A percentile compares a stretch with the other conserved stretches of the same genome.
These are phyloP conservation scores for Phallusia fumigata DNA, from an alignment of 23 tunicate genomes.

Conservation along the genomic window DNA sequence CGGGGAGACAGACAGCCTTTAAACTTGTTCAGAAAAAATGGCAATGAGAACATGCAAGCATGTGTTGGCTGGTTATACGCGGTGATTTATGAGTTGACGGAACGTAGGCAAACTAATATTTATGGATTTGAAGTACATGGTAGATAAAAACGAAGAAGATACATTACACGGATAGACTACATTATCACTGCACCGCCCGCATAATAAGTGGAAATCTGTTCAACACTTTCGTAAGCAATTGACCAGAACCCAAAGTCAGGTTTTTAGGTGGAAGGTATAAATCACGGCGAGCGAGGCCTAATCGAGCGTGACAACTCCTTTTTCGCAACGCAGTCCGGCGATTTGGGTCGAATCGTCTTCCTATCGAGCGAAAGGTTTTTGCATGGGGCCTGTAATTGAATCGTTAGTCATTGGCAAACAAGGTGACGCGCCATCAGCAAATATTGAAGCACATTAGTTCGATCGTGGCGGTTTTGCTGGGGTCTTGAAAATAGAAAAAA, in stretches of 20 bases:
- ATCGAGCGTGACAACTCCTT: constrained; percentile 14
- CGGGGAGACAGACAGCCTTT: too few relatives aligned
- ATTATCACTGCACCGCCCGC: too few relatives aligned
- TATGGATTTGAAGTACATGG: too few relatives aligned
- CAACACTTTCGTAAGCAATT: background rate
- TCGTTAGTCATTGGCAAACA: constrained; percentile 6
- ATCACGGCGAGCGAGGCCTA: background rate
- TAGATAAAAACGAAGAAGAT: too few relatives aligned
- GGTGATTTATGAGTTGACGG: too few relatives aligned
- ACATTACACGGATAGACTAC: too few relatives aligned
- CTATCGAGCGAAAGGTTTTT: background rate
- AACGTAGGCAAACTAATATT: too few relatives aligned
- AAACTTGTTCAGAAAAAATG: too few relatives aligned
- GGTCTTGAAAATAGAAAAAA: background rate
- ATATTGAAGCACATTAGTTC: background rate
- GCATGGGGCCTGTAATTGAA: constrained; percentile 7
- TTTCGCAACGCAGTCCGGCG: background rate
- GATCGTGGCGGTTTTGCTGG: background rate
- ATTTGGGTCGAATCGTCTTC: background rate
- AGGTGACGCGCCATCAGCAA: constrained; percentile 11
- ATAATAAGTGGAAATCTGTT: too few relatives aligned
- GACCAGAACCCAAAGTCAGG: background rate
- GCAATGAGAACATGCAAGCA: too few relatives aligned
- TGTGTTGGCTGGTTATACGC: too few relatives aligned
- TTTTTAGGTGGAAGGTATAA: background rate